Evolutionary conservation across 2,113 vertebrate genomes (phyloP).

Genomic region (Helogale parvula): DNA sequence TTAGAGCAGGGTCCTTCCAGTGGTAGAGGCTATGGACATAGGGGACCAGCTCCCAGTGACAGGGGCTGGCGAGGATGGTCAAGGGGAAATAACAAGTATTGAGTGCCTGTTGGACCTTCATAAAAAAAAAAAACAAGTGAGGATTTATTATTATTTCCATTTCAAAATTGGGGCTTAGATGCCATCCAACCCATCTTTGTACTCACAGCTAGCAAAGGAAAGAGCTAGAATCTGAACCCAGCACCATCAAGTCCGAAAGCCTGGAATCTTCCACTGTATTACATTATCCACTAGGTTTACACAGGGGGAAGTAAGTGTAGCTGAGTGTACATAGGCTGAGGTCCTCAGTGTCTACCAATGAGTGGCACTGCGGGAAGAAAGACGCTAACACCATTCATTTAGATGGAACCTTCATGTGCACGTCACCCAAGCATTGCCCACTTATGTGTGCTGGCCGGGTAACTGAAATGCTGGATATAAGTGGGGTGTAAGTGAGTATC

Average conservation of each 20-base stretch:
- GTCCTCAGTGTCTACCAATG: neutral
- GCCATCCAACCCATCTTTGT: neutral
- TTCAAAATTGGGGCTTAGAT: neutral
- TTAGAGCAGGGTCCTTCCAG: neutral
- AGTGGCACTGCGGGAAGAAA: neutral
- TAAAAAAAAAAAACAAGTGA: neutral
- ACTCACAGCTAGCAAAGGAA: neutral
- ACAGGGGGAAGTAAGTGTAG: neutral
- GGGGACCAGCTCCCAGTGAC: no score
- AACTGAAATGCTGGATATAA: neutral
- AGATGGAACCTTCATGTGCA: neutral
- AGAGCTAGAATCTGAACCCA: neutral
- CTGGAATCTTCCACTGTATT: neutral
- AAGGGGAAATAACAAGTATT: neutral
- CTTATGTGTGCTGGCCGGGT: neutral
- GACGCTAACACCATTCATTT: no score
- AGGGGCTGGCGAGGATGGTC: neutral
- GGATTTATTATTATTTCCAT: neutral
- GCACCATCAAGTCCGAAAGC: neutral
- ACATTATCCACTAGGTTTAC: neutral
- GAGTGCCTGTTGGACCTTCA: neutral
- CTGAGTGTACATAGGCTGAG: neutral
- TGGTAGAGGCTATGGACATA: neutral
- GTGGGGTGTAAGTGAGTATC: neutral
- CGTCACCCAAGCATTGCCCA: fast-evolving